Percentiles rank a stretch among this genome's conserved stretches.
phyloP scores from a whole-genome alignment of 2,888 invertebrate species.

The Drosophila monieri region DNA sequence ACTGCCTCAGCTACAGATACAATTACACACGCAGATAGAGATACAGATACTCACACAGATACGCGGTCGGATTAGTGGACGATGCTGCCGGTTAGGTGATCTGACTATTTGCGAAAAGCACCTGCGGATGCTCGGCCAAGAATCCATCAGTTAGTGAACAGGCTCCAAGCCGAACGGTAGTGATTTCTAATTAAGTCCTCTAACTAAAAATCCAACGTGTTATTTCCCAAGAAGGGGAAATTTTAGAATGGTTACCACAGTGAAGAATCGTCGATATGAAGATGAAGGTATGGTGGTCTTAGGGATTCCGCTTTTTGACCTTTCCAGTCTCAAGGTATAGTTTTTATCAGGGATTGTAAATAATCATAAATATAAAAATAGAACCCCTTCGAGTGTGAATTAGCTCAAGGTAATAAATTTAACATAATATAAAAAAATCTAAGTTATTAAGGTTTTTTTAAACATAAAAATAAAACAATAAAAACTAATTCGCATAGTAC shows the following conservation, averaged over 20 bases:
- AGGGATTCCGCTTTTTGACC: not conserved
- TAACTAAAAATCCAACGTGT: not conserved
- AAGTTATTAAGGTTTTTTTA: too few species aligned
- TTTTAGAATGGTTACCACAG: constrained; percentile 56
- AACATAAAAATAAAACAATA: too few species aligned
- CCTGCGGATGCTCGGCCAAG: constrained; percentile 49
- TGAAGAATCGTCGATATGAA: constrained; percentile 81
- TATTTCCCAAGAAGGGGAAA: not conserved
- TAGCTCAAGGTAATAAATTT: too few species aligned
- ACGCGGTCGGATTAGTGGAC: not conserved
- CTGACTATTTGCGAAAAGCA: constrained; percentile 34
- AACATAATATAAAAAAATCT: too few species aligned
- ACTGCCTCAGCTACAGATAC: constrained; percentile 2
- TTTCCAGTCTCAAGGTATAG: too few species aligned
- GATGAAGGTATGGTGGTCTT: constrained; percentile 71
- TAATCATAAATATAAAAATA: too few species aligned
- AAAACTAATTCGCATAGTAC: too few species aligned
- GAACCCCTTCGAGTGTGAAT: too few species aligned
- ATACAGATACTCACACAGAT: constrained; percentile 4
- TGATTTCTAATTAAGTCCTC: constrained; percentile 38
- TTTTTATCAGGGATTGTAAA: too few species aligned
- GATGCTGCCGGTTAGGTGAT: constrained; percentile 43
- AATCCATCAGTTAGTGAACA: constrained; percentile 74
- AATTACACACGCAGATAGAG: constrained; percentile 9
- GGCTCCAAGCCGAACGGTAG: constrained; percentile 60